phyloP scores from a whole-genome alignment of 2,797 vertebrate genomes.

The Cryptoblepharus egeriae region DNA sequence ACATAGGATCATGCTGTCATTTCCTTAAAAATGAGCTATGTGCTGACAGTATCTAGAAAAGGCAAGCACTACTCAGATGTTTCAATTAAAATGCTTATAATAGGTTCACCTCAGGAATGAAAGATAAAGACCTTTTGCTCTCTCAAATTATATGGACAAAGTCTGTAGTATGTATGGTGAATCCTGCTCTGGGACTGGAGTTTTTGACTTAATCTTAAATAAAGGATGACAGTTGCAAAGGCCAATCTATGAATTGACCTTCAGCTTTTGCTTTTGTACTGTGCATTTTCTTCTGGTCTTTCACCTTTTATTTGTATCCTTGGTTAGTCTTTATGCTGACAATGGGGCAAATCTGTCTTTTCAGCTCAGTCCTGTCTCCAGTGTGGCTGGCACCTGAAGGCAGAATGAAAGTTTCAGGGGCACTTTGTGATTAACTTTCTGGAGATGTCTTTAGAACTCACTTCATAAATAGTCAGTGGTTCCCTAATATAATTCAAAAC shows the following conservation, averaged over 20 bases:
- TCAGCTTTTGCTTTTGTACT: background rate
- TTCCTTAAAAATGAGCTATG: too few species aligned
- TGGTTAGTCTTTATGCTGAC: background rate
- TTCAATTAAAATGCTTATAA: conserved; percentile 10
- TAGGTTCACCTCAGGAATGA: background rate
- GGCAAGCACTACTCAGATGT: background rate
- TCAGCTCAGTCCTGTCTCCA: background rate
- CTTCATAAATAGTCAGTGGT: background rate
- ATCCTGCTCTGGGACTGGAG: background rate
- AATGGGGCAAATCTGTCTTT: background rate
- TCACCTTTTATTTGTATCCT: background rate
- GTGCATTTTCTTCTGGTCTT: background rate
- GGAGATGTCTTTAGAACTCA: background rate
- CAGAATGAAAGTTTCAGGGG: background rate
- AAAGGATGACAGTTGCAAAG: background rate
- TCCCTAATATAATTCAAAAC: background rate
- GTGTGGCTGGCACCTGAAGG: background rate
- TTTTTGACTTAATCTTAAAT: background rate
- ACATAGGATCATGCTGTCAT: too few species aligned
- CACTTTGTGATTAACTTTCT: background rate
- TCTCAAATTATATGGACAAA: background rate
- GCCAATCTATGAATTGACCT: background rate
- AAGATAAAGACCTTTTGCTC: background rate
- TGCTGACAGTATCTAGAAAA: background rate
- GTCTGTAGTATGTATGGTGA: background rate